phyloP scores from a whole-genome alignment of 1,140 invertebrate genomes.

The Drosophila yakuba region DNA sequence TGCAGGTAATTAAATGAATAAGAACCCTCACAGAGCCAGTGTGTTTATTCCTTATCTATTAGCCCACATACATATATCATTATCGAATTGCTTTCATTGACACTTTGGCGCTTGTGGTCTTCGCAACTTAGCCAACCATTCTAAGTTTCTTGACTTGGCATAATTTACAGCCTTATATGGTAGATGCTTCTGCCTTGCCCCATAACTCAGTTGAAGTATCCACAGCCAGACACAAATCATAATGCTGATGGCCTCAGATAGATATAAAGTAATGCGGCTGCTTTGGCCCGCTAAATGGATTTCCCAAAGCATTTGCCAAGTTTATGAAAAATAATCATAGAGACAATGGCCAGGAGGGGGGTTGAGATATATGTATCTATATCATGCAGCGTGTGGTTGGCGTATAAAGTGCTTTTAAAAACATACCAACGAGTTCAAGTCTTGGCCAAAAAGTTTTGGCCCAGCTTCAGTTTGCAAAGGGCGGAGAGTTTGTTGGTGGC shows the following conservation, averaged over 20 bases:
- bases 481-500: constrained; percentile 28
- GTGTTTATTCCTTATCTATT: constrained; percentile 17
- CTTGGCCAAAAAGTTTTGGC: constrained; percentile 48
- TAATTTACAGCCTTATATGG: constrained; percentile 32
- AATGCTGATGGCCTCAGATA: constrained; percentile 67
- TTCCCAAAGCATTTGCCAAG: constrained; percentile 77
- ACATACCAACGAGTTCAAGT: constrained; percentile 61
- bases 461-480: constrained; percentile 17
- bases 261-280: constrained; percentile 79
- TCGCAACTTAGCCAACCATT: constrained; percentile 48
- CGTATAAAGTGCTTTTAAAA: constrained; percentile 81
- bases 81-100: constrained; percentile 46
- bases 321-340: constrained; percentile 81
- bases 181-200: constrained; percentile 1
- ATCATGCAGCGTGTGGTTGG: constrained; percentile 54
- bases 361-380: constrained; percentile 45
- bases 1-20: constrained; percentile 7
- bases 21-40: not conserved
- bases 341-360: constrained; percentile 12
- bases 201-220: constrained; percentile 48
- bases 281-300: constrained; percentile 70
- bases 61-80: constrained; percentile 44
- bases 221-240: constrained; percentile 66
- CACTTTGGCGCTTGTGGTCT: constrained; percentile 40
- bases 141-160: constrained; percentile 55